Evolutionary conservation across 2,888 invertebrate species (phyloP).

Genomic region (Peribatodes rhomboidaria): DNA sequence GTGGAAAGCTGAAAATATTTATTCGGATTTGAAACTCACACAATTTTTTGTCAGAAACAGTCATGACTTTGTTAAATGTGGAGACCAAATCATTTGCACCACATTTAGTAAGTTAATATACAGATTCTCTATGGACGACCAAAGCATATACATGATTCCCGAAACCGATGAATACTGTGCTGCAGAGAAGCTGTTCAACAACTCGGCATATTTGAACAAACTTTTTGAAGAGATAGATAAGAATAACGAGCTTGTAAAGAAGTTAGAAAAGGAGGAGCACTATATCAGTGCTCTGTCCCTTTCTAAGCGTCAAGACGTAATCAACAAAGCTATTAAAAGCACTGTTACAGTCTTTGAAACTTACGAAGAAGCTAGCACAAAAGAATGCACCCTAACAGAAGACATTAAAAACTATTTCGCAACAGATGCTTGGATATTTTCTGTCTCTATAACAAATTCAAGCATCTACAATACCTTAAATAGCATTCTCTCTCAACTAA

Average conservation of each 20-base stretch:
- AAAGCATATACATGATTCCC: conserved; percentile 54
- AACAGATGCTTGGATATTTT: conserved; percentile 56
- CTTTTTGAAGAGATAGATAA: conserved; percentile 65
- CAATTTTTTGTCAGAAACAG: conserved; percentile 66
- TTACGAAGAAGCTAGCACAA: conserved; percentile 64
- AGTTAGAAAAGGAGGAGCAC: conserved; percentile 62
- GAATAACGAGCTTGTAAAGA: conserved; percentile 59
- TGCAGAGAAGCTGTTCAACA: conserved; percentile 63
- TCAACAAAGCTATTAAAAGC: conserved; percentile 61
- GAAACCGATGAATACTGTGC: conserved; percentile 58
- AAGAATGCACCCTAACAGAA: conserved; percentile 63
- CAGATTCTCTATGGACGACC: conserved; percentile 60
- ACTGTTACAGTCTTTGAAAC: conserved; percentile 63
- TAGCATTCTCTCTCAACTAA: conserved; percentile 57
- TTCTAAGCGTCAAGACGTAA: conserved; percentile 69
- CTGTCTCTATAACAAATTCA: conserved; percentile 58
- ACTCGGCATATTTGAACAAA: conserved; percentile 62
- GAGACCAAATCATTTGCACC: conserved; percentile 68
- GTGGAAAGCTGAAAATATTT: conserved; percentile 69
- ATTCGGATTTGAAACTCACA: conserved; percentile 56
- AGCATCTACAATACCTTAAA: conserved; percentile 58
- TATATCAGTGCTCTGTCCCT: conserved; percentile 70
- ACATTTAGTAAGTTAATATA: conserved; percentile 71
- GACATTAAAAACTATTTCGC: conserved; percentile 64
- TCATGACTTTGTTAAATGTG: conserved; percentile 66